Evolutionary conservation across 1,140 invertebrate genomes (phyloP).

Genomic region (Drosophila saltans): DNA sequence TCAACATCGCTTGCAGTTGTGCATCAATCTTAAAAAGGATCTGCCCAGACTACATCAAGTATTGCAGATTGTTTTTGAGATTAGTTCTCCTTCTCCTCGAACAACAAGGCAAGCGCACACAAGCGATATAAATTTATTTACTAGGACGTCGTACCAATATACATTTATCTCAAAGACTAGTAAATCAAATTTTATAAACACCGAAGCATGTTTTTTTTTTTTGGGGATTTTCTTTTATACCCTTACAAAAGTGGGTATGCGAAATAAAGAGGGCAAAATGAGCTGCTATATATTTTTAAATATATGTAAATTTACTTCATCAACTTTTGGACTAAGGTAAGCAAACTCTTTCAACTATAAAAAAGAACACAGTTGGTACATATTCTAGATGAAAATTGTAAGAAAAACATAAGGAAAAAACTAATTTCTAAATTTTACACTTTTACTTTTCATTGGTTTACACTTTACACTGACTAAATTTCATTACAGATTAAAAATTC

Average conservation of each 20-base stretch:
- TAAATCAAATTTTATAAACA: slow-evolving; percentile 51
- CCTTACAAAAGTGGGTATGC: not conserved
- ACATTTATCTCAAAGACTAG: not conserved
- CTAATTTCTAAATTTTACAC: no score
- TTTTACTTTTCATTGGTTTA: no score
- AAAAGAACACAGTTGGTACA: no score
- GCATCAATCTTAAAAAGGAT: slow-evolving; percentile 26
- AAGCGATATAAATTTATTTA: slow-evolving; percentile 24
- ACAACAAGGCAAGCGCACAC: slow-evolving; percentile 20
- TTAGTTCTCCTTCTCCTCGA: slow-evolving; percentile 19
- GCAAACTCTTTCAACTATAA: no score
- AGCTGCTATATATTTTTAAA: no score
- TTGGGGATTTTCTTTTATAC: not conserved
- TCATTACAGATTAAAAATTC: no score
- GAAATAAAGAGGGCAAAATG: not conserved
- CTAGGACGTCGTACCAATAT: not conserved
- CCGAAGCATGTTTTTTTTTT: slow-evolving; percentile 6
- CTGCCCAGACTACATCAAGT: slow-evolving; percentile 28
- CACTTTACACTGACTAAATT: no score
- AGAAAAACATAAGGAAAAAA: no score
- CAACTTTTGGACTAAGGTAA: no score
- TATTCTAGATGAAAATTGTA: no score
- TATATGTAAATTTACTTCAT: no score
- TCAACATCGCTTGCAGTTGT: not conserved
- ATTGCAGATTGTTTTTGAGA: slow-evolving; percentile 39